These are phyloP conservation scores for Magallana gigas DNA, from an alignment of 1,140 invertebrate species.

Conservation along the genomic window DNA sequence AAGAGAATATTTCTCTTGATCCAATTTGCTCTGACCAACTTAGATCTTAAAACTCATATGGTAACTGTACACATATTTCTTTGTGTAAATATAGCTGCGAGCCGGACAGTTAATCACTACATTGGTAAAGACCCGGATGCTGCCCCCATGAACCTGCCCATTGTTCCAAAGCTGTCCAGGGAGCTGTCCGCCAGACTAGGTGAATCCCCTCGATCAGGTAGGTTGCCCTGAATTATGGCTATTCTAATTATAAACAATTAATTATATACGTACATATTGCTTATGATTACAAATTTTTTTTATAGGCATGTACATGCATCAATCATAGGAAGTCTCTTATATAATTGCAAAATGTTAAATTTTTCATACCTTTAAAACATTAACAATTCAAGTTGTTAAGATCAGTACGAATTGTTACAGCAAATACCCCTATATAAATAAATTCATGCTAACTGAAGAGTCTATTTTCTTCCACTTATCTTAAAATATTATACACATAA, in stretches of 20 bases:
- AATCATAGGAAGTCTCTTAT: neutral
- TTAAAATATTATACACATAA: too few species aligned
- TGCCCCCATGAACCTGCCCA: conserved; percentile 68
- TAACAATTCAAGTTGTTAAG: neutral
- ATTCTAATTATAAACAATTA: too few species aligned
- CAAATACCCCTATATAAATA: too few species aligned
- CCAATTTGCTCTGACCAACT: neutral
- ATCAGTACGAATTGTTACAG: neutral
- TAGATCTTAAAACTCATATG: neutral
- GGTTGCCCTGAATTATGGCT: too few species aligned
- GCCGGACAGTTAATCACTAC: conserved; percentile 74
- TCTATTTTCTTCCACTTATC: too few species aligned
- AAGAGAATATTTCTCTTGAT: neutral
- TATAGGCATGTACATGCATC: too few species aligned
- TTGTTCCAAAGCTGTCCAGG: conserved; percentile 64
- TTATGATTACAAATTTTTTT: too few species aligned
- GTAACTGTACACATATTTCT: neutral
- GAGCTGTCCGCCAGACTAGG: conserved; percentile 72
- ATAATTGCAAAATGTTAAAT: neutral
- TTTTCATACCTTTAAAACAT: neutral
- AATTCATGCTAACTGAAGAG: too few species aligned
- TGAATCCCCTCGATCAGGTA: conserved; percentile 44
- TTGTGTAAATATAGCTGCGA: conserved; percentile 70
- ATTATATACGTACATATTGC: too few species aligned
- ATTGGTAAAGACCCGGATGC: conserved; percentile 69